Evolutionary conservation across 2,113 vertebrate genomes (phyloP), one percentile per base, ranked within the genome.

Genomic region (Archocentrus centrarchus): DNA sequence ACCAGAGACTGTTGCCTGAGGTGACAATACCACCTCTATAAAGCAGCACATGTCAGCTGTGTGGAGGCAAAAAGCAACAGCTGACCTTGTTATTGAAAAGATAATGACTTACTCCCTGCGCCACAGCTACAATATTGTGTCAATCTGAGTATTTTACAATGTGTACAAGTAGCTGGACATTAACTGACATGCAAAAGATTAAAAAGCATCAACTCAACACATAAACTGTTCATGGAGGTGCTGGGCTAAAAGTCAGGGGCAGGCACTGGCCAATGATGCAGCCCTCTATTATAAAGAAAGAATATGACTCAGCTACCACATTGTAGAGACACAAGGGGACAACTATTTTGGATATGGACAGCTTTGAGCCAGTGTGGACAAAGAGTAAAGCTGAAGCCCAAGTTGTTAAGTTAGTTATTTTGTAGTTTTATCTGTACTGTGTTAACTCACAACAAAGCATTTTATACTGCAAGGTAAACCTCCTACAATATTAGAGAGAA

Each of bases 231-330:
- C 24, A 50, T 70, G 8, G 3, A 53, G 15, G 18, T 30, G 1
- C 22, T 27, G 9, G 15, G 66, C 17, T 30, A 70, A 70, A 70
- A 70, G 66, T 50, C 41, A 50, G 15, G 18, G 20, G 44, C 2
- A 18, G 11, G 50, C 66, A 53, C 24, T 0, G 0, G 17, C 24
- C 1, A 53, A 7, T 53, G 24, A 20, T 70, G 66, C 3, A 53
- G 17, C 0, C 41, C 17, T 68, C 64, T 63, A 13, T 39, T 0
- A 14, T n/a, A 39, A 68, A 10, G 64, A 50, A 11, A 44, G 41
- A 30, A 10, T 70, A 47, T 70, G 47, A 50, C 24, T 30, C 64
- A 2, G 64, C 41, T 70, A 50, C 30, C 64, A 18, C 30, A 50
- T 70, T 30, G 47, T 7, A 70, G 64, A 70, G 22, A 50, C 6